phyloP scores from a whole-genome alignment of 2,113 vertebrate species.

The Actenoides lindsayi region DNA sequence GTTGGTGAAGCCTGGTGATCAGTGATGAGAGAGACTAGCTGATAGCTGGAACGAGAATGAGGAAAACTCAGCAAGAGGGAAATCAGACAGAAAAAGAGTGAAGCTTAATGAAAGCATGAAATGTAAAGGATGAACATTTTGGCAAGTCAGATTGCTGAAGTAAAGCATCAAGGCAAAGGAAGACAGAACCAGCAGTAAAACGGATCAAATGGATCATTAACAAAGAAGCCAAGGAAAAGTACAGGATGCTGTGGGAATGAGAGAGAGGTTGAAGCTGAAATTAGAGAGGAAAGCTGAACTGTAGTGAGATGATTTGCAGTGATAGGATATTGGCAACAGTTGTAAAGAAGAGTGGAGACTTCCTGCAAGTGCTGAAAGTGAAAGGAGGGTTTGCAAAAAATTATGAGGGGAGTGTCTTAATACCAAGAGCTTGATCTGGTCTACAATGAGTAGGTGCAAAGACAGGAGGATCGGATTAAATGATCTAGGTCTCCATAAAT shows the following conservation, averaged over 20 bases:
- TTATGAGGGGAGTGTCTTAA: not conserved
- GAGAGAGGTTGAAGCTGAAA: not conserved
- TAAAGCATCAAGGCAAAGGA: not conserved
- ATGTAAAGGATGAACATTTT: not conserved
- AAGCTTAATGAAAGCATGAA: not conserved
- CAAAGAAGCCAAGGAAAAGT: not conserved
- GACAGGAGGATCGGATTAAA: not conserved
- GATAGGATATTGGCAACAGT: not conserved
- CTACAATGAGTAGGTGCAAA: not conserved
- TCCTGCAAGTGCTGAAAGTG: not conserved
- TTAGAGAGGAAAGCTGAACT: not conserved
- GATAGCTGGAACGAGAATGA: not conserved
- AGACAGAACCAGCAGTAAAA: not conserved
- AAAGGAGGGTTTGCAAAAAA: not conserved
- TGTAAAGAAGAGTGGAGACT: not conserved
- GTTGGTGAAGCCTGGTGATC: not conserved
- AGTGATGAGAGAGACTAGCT: not conserved
- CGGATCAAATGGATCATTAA: not conserved
- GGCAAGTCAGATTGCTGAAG: not conserved
- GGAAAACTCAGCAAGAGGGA: not conserved
- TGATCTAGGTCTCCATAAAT: not conserved
- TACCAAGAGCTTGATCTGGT: not conserved
- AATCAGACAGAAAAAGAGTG: not conserved
- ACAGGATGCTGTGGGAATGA: not conserved
- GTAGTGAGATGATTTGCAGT: not conserved